These are phyloP conservation scores for Haliaeetus leucogaster DNA, from an alignment of 2,113 vertebrate genomes.

Conservation along the genomic window DNA sequence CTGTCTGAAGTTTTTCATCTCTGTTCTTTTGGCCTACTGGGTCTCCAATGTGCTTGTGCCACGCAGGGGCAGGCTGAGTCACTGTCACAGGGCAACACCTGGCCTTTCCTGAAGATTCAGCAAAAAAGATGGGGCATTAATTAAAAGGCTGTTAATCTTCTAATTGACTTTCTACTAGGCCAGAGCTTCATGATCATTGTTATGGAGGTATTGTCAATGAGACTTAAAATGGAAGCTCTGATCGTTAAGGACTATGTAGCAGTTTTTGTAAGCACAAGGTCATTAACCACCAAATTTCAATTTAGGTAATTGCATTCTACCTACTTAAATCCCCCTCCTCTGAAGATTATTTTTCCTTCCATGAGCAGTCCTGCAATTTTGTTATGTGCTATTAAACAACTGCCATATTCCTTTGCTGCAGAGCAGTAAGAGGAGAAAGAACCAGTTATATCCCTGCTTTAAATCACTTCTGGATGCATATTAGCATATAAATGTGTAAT, in stretches of 20 bases:
- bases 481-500: not conserved
- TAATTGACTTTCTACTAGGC: not conserved
- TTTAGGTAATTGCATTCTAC: constrained; percentile 49
- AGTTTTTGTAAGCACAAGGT: not conserved
- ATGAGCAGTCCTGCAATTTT: constrained; percentile 15
- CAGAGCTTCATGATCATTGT: not conserved
- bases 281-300: constrained; percentile 33
- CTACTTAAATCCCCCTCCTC: constrained; percentile 19
- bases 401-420: constrained; percentile 44
- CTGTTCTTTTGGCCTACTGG: not conserved
- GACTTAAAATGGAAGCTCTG: constrained; percentile 3
- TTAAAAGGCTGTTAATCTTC: constrained; percentile 26
- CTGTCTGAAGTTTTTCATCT: not conserved
- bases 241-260: not conserved
- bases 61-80: not conserved
- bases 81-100: not conserved
- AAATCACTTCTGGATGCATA: not conserved
- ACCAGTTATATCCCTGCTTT: not conserved
- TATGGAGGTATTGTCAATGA: not conserved
- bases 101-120: not conserved
- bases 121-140: not conserved
- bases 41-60: not conserved
- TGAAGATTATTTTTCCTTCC: constrained; percentile 36
- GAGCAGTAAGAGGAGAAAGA: constrained; percentile 1
- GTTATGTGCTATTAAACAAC: constrained; percentile 29